Evolutionary conservation across 2,113 vertebrate species (phyloP).

Genomic region (Malurus cyaneus): DNA sequence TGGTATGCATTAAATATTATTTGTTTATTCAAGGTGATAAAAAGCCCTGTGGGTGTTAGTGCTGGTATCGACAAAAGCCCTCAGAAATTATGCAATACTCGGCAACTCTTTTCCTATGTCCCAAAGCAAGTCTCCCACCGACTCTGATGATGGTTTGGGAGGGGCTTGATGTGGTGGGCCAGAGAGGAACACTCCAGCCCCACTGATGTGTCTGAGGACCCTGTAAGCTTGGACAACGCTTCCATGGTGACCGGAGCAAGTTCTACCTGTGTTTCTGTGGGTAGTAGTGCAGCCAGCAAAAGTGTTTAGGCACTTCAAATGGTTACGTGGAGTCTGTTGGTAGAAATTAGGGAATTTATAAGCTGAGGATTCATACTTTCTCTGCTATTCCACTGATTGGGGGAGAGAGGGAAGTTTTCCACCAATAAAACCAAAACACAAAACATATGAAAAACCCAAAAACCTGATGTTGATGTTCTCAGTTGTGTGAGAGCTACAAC

Average conservation of each 20-base stretch:
- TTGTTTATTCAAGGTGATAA: background rate
- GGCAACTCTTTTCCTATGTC: background rate
- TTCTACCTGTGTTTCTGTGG: fast-evolving
- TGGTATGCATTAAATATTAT: background rate
- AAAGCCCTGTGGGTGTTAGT: background rate
- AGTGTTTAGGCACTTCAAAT: background rate
- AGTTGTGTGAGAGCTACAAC: conserved; percentile 26
- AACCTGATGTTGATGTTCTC: conserved; percentile 13
- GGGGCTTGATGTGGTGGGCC: background rate
- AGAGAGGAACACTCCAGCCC: background rate
- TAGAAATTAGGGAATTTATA: background rate
- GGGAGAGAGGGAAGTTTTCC: background rate
- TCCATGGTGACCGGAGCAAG: fast-evolving
- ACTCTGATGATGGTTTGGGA: background rate
- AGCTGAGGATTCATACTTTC: background rate
- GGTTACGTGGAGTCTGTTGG: background rate
- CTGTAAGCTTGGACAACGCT: background rate
- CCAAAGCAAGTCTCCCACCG: background rate
- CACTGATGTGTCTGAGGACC: background rate
- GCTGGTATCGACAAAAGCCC: background rate
- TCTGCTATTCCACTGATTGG: background rate
- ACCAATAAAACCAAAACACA: background rate
- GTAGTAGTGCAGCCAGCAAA: background rate
- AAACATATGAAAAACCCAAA: background rate
- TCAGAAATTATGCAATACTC: background rate